A percentile compares a stretch with the other conserved stretches of the same genome.
These are phyloP conservation scores for Bombyx mandarina DNA, from an alignment of 1,140 invertebrate species.

Conservation along the genomic window DNA sequence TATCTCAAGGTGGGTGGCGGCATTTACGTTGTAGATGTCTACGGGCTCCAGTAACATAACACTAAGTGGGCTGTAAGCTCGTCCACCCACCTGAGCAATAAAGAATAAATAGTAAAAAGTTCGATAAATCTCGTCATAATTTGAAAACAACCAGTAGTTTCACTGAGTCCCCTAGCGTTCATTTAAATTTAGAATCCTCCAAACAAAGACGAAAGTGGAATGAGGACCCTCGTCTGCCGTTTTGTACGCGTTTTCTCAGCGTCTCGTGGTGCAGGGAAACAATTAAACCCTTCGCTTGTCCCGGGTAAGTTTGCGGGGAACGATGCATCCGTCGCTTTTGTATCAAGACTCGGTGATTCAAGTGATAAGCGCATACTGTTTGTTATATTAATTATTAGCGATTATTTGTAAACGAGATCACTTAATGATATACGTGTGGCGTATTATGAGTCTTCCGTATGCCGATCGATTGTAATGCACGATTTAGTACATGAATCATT, in stretches of 20 bases:
- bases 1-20: too few relatives aligned
- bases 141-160: too few relatives aligned
- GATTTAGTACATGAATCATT: too few relatives aligned
- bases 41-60: too few relatives aligned
- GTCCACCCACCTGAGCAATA: too few relatives aligned
- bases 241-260: slow-evolving; percentile 34
- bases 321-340: slow-evolving; percentile 25
- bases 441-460: too few relatives aligned
- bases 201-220: slow-evolving; percentile 39
- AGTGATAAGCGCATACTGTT: slow-evolving; percentile 1
- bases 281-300: slow-evolving; percentile 55
- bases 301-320: slow-evolving; percentile 20
- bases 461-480: too few relatives aligned
- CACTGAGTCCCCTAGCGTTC: slow-evolving; percentile 9
- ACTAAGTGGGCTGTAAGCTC: too few relatives aligned
- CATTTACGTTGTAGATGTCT: too few relatives aligned
- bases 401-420: neutral
- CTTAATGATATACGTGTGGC: neutral
- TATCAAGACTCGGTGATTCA: slow-evolving; percentile 14
- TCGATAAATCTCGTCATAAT: too few relatives aligned
- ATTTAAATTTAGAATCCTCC: slow-evolving; percentile 47
- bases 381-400: neutral
- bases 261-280: slow-evolving; percentile 39
- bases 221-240: slow-evolving; percentile 24
- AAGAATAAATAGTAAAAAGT: too few relatives aligned